phyloP scores from a whole-genome alignment of 2,797 vertebrate genomes.

The Cottoperca gobio region DNA sequence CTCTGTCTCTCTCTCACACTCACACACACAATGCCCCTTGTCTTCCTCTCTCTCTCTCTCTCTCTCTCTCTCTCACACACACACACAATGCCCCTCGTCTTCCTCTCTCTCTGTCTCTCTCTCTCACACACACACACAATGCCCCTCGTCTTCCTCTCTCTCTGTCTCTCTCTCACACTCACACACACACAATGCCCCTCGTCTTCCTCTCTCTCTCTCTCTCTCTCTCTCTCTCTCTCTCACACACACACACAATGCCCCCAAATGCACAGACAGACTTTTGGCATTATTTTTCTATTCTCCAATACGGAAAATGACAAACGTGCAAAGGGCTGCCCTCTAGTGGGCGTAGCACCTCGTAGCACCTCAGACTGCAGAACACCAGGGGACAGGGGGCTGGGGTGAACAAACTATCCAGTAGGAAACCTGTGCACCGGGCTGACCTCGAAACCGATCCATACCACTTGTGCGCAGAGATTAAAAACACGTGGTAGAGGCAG shows the following conservation, averaged over 20 bases:
- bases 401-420: conserved; percentile 13
- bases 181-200: too few species aligned
- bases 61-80: too few species aligned
- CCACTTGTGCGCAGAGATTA: conserved; percentile 17
- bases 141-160: too few species aligned
- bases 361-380: conserved; percentile 73
- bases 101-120: too few species aligned
- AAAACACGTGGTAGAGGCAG: conserved; percentile 33
- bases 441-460: conserved; percentile 38
- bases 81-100: too few species aligned
- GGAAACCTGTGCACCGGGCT: conserved; percentile 26
- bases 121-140: too few species aligned
- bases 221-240: too few species aligned
- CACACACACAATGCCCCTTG: too few species aligned
- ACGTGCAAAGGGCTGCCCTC: conserved; percentile 71
- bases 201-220: too few species aligned
- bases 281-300: conserved; percentile 70
- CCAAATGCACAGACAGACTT: conserved; percentile 58
- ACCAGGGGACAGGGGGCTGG: conserved; percentile 3
- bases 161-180: too few species aligned
- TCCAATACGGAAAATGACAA: conserved; percentile 56
- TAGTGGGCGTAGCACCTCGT: conserved; percentile 50
- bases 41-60: too few species aligned
- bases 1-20: too few species aligned
- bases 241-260: conserved; percentile 41